Base-by-base conservation (phyloP, 1,140 invertebrate genomes). In the Acarapis woodi region DNA sequence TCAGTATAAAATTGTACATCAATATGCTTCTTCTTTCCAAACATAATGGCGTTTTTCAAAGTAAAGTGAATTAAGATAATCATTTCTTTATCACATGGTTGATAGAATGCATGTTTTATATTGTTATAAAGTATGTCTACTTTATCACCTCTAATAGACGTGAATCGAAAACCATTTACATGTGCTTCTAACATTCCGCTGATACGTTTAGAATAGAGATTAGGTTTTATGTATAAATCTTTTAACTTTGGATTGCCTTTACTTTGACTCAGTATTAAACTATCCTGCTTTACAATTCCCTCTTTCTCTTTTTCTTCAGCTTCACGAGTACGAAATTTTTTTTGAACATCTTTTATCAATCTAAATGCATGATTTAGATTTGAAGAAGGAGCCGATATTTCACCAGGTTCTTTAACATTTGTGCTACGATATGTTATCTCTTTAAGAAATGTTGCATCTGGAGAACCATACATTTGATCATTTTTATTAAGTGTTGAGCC, bases 1-100 rank as follows among this genome's bases (percentile, higher is more conserved):
- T 99, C 93, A 0, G 90, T 97, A 54, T 94, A 99, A 60, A 99
- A 97, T 53, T 99, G 88, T 3, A 97, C 87, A 59, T 99, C 90
- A 4, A 82, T 66, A 50, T 97, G 88, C 52, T 97, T 97, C 61
- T 96, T 96, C 58, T 97, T 99, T 42, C 87, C 87, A 65, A 93
- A 94, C 75, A 96, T 76, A 42, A 97, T 94, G 21, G 87, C 83
- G 57, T 96, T 79, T 67, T 88, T 96, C 21, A 99, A 62, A 62
- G 96, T 83, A 53, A 97, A 99, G 65, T 99, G 93, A 32, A 99
- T 61, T 5, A 99, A 57, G 52, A 99, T 97, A 36, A 99, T 94
- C 87, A 97, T 96, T 63, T 99, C 93, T 40, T 82, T 77, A 58
- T 97, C 90, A 56, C 90, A 97, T 0, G 93, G 90, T 62, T 97